Percentiles rank a stretch among this genome's conserved stretches.
These are phyloP conservation scores for Tadarida brasiliensis DNA, from an alignment of 2,797 vertebrate genomes.

Conservation along the genomic window DNA sequence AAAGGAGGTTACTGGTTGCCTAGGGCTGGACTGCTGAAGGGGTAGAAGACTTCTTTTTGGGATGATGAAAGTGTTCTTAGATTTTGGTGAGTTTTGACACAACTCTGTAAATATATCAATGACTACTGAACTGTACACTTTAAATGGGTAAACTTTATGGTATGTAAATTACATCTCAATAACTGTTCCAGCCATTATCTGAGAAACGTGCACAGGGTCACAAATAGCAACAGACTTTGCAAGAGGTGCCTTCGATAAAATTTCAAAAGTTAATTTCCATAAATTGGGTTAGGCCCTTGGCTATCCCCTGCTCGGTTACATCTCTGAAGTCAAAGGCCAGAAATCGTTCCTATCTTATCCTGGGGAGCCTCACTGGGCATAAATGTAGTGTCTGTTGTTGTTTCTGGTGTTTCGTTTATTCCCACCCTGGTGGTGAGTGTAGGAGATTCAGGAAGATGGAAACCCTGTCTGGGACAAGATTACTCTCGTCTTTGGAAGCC, in stretches of 20 bases:
- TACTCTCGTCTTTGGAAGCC: not conserved
- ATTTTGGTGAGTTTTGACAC: not conserved
- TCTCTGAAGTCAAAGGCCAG: not conserved
- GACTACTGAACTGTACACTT: not conserved
- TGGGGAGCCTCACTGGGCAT: not conserved
- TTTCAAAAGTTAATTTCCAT: not conserved
- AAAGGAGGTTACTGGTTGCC: not conserved
- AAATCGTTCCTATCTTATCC: not conserved
- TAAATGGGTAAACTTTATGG: not conserved
- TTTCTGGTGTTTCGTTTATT: not conserved
- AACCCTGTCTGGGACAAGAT: not conserved
- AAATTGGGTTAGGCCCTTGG: not conserved
- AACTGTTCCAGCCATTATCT: not conserved
- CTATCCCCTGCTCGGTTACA: not conserved
- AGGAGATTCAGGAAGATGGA: not conserved
- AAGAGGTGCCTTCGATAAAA: not conserved
- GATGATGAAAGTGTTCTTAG: not conserved
- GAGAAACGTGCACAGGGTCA: conserved; percentile 25
- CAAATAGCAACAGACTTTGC: not conserved
- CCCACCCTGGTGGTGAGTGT: not conserved
- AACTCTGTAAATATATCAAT: conserved; percentile 2
- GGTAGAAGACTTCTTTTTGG: not conserved
- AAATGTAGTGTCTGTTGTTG: not conserved
- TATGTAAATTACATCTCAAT: conserved; percentile 22
- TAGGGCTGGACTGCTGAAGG: not conserved